Evolutionary conservation across 2,888 invertebrate species (phyloP), one percentile per base, ranked within the genome.

Genomic region (Drosophila suboccidentalis): DNA sequence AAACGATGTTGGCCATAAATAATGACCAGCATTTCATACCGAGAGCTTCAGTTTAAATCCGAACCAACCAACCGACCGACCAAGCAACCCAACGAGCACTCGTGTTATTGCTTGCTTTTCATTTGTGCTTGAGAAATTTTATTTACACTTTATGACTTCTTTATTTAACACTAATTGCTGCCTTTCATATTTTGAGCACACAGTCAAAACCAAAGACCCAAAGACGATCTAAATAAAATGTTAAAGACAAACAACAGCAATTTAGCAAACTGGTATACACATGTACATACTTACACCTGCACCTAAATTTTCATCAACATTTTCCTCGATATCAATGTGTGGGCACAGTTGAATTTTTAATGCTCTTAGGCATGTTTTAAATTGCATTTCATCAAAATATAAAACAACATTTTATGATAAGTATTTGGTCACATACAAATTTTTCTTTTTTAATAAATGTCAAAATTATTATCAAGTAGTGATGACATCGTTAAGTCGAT

Each of bases 131-230:
- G 43, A 72, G 68, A 71, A 77, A 80, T 79, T 69, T 80, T 87
- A 86, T 86, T 87, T 84, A 82, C 86, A 84, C 80, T 84, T 87
- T 85, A 87, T 86, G 80, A 84, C 75, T 87, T 86, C 84, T 87
- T 85, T 84, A 82, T 84, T 82, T 74, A 88, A 75, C 75, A 72
- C 88, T 84, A 84, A 84, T 84, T 84, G 88, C 80, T 85, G 87
- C 71, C 68, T 73, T 76, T 68, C 39, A 64, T 49, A 67, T 34
- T 38, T 41, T 46, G 22, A 29, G 47, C 61, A 55, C 41, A 50
- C 41, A 46, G 26, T 36, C 29, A 38, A 55, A 58, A 38, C 22
- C 49, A 51, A 49, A 29, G 43, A 57, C 58, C 62, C 49, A 49
- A 63, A 53, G 39, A 69, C 65, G 61, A 62, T 50, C 43, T 41